These are phyloP conservation scores for Zaprionus vittiger DNA, from an alignment of 1,140 invertebrate species.

Conservation along the genomic window DNA sequence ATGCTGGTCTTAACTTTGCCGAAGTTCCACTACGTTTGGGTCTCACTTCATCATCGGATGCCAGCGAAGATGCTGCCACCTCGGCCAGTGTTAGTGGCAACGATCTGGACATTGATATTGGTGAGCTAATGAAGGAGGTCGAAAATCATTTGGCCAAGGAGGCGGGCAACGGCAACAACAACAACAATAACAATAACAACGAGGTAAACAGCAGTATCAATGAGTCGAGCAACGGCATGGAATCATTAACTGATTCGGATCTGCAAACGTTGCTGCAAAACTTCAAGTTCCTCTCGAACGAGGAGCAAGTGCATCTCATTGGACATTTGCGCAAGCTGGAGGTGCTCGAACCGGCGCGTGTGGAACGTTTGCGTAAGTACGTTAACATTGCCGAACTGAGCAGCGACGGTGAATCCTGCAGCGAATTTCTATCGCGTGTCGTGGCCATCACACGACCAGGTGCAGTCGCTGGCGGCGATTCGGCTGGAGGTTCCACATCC, in stretches of 20 bases:
- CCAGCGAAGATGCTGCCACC: not conserved
- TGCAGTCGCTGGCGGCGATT: not conserved
- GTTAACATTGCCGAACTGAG: conserved; percentile 86
- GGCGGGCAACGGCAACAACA: not conserved
- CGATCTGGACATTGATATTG: conserved; percentile 54
- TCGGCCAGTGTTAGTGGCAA: not conserved
- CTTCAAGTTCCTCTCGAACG: conserved; percentile 90
- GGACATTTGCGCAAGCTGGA: conserved; percentile 91
- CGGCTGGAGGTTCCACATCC: not conserved
- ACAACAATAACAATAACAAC: not conserved
- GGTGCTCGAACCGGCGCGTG: conserved; percentile 88
- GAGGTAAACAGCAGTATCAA: not conserved
- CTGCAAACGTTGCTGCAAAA: conserved; percentile 91
- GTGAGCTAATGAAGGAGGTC: conserved; percentile 66
- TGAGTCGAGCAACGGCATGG: conserved; percentile 85
- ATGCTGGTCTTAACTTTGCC: conserved; percentile 29
- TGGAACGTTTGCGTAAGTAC: conserved; percentile 89
- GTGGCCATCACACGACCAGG: conserved; percentile 19
- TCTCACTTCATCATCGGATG: conserved; percentile 1
- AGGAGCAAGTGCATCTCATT: conserved; percentile 92
- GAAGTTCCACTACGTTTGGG: conserved; percentile 42
- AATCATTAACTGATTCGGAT: conserved; percentile 90
- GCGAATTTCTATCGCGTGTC: conserved; percentile 56
- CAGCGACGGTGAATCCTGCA: conserved; percentile 62
- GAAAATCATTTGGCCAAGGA: conserved; percentile 61